Evolutionary conservation across 2,888 invertebrate genomes (phyloP).

Genomic region (Lepidochrysops patricia): DNA sequence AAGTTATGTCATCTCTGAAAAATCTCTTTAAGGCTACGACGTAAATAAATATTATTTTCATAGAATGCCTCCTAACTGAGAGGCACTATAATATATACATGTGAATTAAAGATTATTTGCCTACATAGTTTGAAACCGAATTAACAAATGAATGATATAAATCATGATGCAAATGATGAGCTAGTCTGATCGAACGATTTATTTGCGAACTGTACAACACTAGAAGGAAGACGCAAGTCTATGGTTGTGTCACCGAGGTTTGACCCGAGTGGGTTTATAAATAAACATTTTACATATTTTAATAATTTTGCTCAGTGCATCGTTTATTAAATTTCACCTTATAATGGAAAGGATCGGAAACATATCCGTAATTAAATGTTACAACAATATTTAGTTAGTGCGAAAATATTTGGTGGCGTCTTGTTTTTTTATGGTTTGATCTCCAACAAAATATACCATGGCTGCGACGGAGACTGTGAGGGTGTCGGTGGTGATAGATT

Average conservation of each 20-base stretch:
- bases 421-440: constrained; percentile 52
- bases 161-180: too few relatives aligned
- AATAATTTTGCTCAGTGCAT: constrained; percentile 28
- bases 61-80: too few relatives aligned
- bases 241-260: constrained; percentile 20
- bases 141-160: too few relatives aligned
- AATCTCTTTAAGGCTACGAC: too few relatives aligned
- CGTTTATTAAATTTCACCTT: constrained; percentile 18
- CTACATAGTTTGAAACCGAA: too few relatives aligned
- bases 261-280: constrained; percentile 35
- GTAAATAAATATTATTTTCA: too few relatives aligned
- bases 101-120: too few relatives aligned
- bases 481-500: constrained; percentile 59
- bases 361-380: background rate
- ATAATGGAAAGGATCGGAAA: constrained; percentile 8
- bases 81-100: too few relatives aligned
- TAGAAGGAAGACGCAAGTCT: background rate
- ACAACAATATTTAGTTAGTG: constrained; percentile 31
- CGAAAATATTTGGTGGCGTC: constrained; percentile 41
- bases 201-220: background rate
- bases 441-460: constrained; percentile 47
- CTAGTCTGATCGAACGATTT: too few relatives aligned
- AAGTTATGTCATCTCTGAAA: too few relatives aligned
- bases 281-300: constrained; percentile 34
- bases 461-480: constrained; percentile 56